These are phyloP conservation scores for Tromatobia lineatoria DNA, from an alignment of 2,888 invertebrate genomes.

Conservation along the genomic window DNA sequence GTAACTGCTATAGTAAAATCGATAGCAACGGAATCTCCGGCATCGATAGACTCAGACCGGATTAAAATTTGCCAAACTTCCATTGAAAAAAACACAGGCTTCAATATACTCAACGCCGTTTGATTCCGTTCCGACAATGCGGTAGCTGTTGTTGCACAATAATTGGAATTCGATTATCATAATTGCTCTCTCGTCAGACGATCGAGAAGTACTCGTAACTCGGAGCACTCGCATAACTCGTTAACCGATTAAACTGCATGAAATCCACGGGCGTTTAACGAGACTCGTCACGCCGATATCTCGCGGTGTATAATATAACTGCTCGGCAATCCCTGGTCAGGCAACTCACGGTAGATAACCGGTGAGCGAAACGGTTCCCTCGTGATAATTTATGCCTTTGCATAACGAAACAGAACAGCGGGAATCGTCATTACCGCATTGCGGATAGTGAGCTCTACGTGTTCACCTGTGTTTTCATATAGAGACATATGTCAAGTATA, in stretches of 20 bases:
- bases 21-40: too few relatives aligned
- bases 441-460: slow-evolving; percentile 43
- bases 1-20: too few relatives aligned
- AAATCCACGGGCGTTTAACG: slow-evolving; percentile 60
- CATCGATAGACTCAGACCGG: too few relatives aligned
- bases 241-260: slow-evolving; percentile 41
- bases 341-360: slow-evolving; percentile 58
- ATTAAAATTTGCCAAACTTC: too few relatives aligned
- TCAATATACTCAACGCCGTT: too few relatives aligned
- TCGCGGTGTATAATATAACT: slow-evolving; percentile 39
- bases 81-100: too few relatives aligned
- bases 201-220: slow-evolving; percentile 7
- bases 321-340: slow-evolving; percentile 1
- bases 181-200: background rate
- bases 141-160: background rate
- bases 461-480: background rate
- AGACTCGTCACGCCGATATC: slow-evolving; percentile 62
- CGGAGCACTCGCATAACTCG: slow-evolving; percentile 45
- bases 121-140: background rate
- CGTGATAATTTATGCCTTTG: slow-evolving; percentile 63
- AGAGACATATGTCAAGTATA: slow-evolving; percentile 21
- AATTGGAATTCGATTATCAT: slow-evolving; percentile 41
- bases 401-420: slow-evolving; percentile 46
- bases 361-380: slow-evolving; percentile 26
- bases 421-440: slow-evolving; percentile 67